Conservation (phyloP, 2,113 vertebrate species). For the Formicarius rufipectus region DNA sequence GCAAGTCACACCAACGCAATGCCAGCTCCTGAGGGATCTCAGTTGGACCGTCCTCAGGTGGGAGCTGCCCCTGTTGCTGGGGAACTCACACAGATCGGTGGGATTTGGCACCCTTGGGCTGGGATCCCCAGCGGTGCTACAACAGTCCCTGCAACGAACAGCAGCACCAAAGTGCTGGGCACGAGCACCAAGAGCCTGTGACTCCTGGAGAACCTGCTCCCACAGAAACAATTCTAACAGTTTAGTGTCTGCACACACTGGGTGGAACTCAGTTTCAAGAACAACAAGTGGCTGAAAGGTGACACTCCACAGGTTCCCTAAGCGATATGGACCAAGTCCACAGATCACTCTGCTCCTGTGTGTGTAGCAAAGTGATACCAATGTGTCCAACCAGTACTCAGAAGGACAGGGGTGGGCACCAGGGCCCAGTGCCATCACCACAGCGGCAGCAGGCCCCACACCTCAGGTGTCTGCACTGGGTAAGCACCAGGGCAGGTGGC, state of each 20-base stretch:
- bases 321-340: neutral
- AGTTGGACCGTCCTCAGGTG: neutral
- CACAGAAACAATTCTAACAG: neutral
- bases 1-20: neutral
- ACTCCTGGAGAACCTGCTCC: neutral
- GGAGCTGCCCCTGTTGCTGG: neutral
- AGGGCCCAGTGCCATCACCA: neutral
- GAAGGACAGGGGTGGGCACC: neutral
- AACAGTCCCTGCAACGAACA: neutral
- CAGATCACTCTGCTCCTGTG: neutral
- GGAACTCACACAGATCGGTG: neutral
- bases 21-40: neutral
- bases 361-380: accelerated
- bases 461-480: neutral
- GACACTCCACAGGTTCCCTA: neutral
- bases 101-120: neutral
- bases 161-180: accelerated
- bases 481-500: neutral
- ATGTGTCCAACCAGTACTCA: neutral
- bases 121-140: neutral
- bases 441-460: neutral
- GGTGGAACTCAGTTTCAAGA: neutral
- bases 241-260: neutral
- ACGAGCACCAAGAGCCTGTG: neutral
- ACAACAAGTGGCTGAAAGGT: neutral